Conservation (phyloP, 2,888 invertebrate species). For the Athalia cordata region DNA sequence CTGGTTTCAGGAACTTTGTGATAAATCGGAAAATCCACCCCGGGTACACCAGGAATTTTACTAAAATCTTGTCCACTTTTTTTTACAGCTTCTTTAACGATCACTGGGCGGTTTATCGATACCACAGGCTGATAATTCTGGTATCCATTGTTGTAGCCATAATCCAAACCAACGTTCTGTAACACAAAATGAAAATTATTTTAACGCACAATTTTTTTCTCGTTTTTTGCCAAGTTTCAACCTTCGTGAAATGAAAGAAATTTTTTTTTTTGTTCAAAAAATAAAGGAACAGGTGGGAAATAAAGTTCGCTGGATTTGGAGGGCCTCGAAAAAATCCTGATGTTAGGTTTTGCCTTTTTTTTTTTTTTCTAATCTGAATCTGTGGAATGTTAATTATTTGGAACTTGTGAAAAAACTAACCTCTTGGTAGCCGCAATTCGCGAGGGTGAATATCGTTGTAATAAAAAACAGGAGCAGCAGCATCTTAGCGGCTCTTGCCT, state of each 20-base stretch:
- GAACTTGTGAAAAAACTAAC: no score
- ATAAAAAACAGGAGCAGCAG: conserved; percentile 53
- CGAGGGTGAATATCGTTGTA: conserved; percentile 41
- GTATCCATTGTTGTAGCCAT: conserved; percentile 54
- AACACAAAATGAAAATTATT: conserved; percentile 22
- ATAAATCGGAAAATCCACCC: conserved; percentile 88
- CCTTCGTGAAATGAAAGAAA: neutral
- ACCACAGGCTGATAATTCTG: conserved; percentile 58
- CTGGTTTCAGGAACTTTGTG: conserved; percentile 86
- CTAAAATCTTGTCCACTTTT: conserved; percentile 85
- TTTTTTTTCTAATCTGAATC: no score
- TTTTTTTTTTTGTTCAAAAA: no score
- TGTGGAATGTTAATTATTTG: no score
- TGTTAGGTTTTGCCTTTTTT: no score
- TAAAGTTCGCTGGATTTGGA: no score
- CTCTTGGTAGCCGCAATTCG: conserved; percentile 15
- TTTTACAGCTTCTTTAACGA: conserved; percentile 59
- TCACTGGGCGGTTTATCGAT: conserved; percentile 54
- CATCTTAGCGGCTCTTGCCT: conserved; percentile 48
- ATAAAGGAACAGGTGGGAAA: no score
- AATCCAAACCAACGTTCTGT: conserved; percentile 9
- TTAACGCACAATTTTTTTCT: neutral
- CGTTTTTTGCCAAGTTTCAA: neutral
- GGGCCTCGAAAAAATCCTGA: no score
- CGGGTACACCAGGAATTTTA: conserved; percentile 87